phyloP scores from a whole-genome alignment of 2,888 invertebrate species.

The Habroteleia sp. region DNA sequence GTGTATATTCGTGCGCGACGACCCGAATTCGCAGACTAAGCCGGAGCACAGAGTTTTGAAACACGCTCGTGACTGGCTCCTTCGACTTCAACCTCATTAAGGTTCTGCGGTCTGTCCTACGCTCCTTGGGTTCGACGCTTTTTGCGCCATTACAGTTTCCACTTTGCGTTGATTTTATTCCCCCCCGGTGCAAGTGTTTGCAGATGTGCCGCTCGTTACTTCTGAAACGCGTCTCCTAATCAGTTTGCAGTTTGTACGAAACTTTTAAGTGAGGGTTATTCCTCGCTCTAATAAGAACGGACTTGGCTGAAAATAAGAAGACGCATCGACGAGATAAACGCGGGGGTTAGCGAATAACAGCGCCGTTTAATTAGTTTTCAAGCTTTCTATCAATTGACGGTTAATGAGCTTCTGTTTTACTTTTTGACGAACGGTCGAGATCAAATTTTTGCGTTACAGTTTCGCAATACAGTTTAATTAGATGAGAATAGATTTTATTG shows the following conservation, averaged over 20 bases:
- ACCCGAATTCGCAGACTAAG: conserved; percentile 15
- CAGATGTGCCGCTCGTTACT: conserved; percentile 57
- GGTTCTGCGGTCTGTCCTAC: conserved; percentile 52
- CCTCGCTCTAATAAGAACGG: conserved; percentile 38
- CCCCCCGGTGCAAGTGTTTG: conserved; percentile 49
- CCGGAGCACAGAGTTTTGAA: conserved; percentile 39
- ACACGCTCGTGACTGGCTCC: conserved; percentile 45
- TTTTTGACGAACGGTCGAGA: background rate
- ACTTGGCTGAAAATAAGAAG: conserved; percentile 39
- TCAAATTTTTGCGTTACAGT: conserved; percentile 4
- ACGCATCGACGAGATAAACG: conserved; percentile 25
- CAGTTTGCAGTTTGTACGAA: conserved; percentile 57
- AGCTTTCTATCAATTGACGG: conserved; percentile 43
- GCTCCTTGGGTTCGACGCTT: conserved; percentile 45
- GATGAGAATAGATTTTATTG: background rate
- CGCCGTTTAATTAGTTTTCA: conserved; percentile 55
- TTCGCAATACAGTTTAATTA: background rate
- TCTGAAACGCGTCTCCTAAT: conserved; percentile 54
- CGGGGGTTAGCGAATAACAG: conserved; percentile 27
- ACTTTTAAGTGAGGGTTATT: conserved; percentile 57
- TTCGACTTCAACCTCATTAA: conserved; percentile 61
- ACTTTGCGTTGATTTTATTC: conserved; percentile 59
- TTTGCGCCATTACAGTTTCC: conserved; percentile 62
- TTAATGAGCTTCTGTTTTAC: conserved; percentile 39
- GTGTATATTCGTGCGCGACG: conserved; percentile 33